Evolutionary conservation across 2,797 vertebrate genomes (phyloP).

Genomic region (Erithacus rubecula): DNA sequence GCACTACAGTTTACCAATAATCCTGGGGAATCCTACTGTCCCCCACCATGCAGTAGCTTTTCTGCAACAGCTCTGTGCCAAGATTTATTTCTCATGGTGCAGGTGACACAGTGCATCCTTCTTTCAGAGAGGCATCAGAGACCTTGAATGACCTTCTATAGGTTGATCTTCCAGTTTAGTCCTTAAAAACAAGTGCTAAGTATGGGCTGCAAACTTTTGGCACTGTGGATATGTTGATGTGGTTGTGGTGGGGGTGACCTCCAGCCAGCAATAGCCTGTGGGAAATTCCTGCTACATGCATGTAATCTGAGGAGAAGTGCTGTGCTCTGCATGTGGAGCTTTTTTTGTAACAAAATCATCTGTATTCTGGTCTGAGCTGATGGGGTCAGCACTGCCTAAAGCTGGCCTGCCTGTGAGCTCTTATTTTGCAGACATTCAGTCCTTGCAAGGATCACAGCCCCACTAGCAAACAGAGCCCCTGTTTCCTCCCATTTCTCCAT

Average conservation of each 20-base stretch:
- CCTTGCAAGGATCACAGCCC: background rate
- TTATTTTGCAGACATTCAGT: background rate
- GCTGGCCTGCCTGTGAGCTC: background rate
- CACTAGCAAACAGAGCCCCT: background rate
- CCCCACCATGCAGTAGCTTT: background rate
- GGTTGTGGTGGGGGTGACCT: background rate
- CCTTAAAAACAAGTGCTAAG: background rate
- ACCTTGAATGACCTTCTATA: background rate
- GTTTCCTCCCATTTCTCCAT: background rate
- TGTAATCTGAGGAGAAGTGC: background rate
- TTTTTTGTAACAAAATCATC: background rate
- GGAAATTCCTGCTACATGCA: background rate
- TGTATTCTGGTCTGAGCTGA: background rate
- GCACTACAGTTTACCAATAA: accelerated
- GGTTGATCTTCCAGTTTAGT: background rate
- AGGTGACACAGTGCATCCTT: background rate
- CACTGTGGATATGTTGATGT: background rate
- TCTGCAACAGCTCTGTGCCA: background rate
- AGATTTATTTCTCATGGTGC: background rate
- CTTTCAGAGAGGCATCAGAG: background rate
- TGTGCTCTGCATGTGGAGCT: background rate
- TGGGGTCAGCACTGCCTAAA: background rate
- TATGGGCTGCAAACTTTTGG: background rate
- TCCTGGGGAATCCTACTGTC: background rate
- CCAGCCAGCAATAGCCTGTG: background rate